Conservation (phyloP, 2,888 invertebrate genomes). For the Drosophila demipolita region DNA sequence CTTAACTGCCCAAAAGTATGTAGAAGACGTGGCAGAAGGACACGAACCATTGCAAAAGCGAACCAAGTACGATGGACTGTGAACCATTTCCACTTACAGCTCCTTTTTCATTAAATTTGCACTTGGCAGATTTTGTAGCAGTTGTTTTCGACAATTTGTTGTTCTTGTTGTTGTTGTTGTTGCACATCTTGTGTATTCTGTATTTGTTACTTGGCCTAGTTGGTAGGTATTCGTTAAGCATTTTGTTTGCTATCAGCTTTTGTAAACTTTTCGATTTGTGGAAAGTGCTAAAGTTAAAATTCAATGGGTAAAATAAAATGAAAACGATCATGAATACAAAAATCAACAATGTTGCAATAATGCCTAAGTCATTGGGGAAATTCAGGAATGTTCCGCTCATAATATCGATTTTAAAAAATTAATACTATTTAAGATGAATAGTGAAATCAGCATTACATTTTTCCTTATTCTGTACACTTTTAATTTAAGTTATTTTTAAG, state of each 20-base stretch:
- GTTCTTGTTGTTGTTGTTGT: conserved; percentile 24
- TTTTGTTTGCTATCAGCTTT: conserved; percentile 68
- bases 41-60: conserved; percentile 1
- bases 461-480: neutral
- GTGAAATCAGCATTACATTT: neutral
- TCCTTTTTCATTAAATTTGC: conserved; percentile 62
- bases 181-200: conserved; percentile 20
- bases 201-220: conserved; percentile 26
- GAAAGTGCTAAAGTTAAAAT: conserved; percentile 64
- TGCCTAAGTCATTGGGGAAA: neutral
- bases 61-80: conserved; percentile 30
- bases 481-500: neutral
- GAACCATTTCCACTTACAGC: conserved; percentile 50
- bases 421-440: neutral
- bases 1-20: conserved; percentile 65
- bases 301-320: conserved; percentile 16
- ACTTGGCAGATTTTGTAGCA: conserved; percentile 54
- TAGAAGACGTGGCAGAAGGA: conserved; percentile 2
- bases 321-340: neutral
- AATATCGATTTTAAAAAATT: neutral
- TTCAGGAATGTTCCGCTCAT: neutral
- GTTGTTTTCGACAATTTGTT: conserved; percentile 18
- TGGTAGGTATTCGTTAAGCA: conserved; percentile 48
- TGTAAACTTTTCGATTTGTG: conserved; percentile 61
- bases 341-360: neutral